Evolutionary conservation across 2,797 vertebrate species (phyloP).

Genomic region (Rhyacichthys aspro): DNA sequence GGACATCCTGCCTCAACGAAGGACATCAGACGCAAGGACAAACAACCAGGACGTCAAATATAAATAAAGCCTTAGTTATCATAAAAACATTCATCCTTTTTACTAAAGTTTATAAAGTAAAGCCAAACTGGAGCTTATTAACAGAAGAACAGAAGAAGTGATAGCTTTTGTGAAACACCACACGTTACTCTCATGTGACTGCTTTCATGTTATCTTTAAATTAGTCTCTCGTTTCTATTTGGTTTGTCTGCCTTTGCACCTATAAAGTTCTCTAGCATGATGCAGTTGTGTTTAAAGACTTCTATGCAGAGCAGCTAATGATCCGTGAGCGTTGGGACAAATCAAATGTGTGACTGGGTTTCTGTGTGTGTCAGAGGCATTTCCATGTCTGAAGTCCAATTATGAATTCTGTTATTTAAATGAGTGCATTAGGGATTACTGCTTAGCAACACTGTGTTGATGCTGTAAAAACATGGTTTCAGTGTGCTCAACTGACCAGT

Average conservation of each 20-base stretch:
- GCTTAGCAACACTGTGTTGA: not conserved
- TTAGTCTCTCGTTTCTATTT: no score
- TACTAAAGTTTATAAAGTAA: no score
- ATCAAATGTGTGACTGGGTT: conserved; percentile 36
- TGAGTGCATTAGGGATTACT: not conserved
- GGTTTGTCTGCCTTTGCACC: no score
- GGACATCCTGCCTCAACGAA: no score
- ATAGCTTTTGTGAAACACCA: no score
- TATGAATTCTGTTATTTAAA: conserved; percentile 32
- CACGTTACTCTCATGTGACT: no score
- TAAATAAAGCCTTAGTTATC: no score
- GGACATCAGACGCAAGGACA: conserved; percentile 2
- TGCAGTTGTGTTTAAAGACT: conserved; percentile 4
- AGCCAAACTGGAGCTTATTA: no score
- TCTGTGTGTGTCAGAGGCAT: conserved; percentile 14
- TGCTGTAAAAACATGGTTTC: not conserved
- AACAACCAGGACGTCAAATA: not conserved
- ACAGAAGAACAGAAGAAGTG: no score
- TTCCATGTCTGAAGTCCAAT: conserved; percentile 13
- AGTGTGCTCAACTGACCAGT: not conserved
- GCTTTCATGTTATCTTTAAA: no score
- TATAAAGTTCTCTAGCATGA: not conserved
- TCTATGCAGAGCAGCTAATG: conserved; percentile 3
- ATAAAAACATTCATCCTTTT: no score
- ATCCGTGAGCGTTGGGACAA: conserved; percentile 13